A percentile compares a stretch with the other conserved stretches of the same genome.
Evolutionary conservation across 2,113 vertebrate genomes (phyloP).

Genomic region (Taurulus bubalis): DNA sequence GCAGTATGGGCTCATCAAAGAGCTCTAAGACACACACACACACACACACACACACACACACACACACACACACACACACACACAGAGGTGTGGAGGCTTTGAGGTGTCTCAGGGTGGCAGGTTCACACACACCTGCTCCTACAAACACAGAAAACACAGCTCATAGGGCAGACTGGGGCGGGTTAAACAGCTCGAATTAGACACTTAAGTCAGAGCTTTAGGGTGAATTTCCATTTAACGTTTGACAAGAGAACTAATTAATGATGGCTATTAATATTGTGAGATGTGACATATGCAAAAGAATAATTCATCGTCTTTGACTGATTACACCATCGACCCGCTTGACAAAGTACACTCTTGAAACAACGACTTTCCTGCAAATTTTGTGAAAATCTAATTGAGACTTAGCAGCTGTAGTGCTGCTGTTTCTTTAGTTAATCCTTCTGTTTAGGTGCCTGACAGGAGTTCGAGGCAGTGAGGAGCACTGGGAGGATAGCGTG

Average conservation of each 20-base stretch:
- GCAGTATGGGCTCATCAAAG: slow-evolving; percentile 17
- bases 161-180: slow-evolving; percentile 24
- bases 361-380: not conserved
- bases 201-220: slow-evolving; percentile 3
- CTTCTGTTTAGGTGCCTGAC: slow-evolving; percentile 39
- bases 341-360: not conserved
- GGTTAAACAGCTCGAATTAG: slow-evolving; percentile 30
- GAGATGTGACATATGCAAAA: slow-evolving; percentile 11
- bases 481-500: slow-evolving; percentile 17
- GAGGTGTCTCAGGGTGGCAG: slow-evolving; percentile 11
- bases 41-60: slow-evolving; percentile 1
- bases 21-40: not conserved
- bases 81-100: not conserved
- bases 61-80: slow-evolving; percentile 5
- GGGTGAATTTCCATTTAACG: slow-evolving; percentile 44
- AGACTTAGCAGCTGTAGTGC: not conserved
- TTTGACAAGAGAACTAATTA: slow-evolving; percentile 12
- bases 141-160: slow-evolving; percentile 15
- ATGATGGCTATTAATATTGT: not conserved
- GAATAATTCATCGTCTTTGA: not conserved
- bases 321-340: slow-evolving; percentile 2
- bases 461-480: not conserved
- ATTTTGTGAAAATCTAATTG: slow-evolving; percentile 24
- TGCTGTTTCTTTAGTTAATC: slow-evolving; percentile 10
- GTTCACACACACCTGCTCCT: slow-evolving; percentile 33